phyloP scores from a whole-genome alignment of 2,113 vertebrate genomes.

The Rhinolophus ferrumequinum region DNA sequence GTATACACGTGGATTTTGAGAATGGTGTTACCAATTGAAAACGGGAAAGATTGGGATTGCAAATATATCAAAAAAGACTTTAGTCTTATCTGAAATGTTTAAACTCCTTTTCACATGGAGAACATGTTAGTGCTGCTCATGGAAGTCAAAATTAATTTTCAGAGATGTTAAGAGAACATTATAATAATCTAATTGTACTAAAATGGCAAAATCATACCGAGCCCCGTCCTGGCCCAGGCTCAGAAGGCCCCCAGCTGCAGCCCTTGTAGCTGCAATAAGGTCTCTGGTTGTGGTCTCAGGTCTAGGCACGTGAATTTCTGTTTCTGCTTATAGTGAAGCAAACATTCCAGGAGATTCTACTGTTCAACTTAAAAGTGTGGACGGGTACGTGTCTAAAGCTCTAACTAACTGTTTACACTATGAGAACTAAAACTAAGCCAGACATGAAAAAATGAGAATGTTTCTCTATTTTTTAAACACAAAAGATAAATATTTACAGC shows the following conservation, averaged over 20 bases:
- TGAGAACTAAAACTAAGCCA: neutral
- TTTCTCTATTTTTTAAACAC: slow-evolving; percentile 3
- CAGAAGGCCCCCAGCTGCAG: neutral
- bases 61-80: neutral
- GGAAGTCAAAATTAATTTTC: slow-evolving; percentile 12
- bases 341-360: neutral
- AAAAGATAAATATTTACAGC: neutral
- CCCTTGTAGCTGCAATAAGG: neutral
- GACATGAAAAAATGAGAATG: neutral
- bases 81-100: neutral
- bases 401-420: neutral
- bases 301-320: neutral
- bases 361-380: neutral
- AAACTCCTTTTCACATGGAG: neutral
- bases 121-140: neutral
- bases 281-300: neutral
- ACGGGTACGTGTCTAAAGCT: neutral
- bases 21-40: neutral
- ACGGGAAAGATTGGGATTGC: neutral
- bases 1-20: neutral
- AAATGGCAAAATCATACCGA: neutral
- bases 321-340: neutral
- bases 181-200: neutral
- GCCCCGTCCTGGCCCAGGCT: neutral
- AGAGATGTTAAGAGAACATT: neutral